Base-by-base conservation (phyloP, 2,113 vertebrate species). In the Hydrolagus affinis region DNA sequence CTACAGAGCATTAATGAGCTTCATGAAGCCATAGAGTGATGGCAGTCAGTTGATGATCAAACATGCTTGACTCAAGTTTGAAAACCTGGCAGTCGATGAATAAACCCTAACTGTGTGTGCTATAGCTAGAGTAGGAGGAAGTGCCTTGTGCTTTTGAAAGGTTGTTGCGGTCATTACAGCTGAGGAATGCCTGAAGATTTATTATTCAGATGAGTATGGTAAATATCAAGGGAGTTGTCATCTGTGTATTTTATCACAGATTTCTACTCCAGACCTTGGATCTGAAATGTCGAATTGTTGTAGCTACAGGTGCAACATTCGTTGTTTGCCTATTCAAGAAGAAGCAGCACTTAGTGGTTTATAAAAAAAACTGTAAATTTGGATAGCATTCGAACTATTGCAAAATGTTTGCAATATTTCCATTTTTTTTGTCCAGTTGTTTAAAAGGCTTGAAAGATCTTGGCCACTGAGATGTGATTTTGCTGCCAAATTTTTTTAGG, bases 141-240 rank as follows among this genome's bases (percentile, higher is more conserved):
- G 32, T 32, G 62, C 32, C 60, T 83, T 32, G 17, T 83, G 78
- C 78, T 30, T 66, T 78, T 60, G 32, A 66, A 83, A 83, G 60
- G 25, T 68, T 83, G 78, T 66, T 83, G 60, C 28, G 60, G 78
- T 83, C 78, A 83, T 32, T 17, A 80, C 76, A 83, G 78, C 28
- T 66, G 78, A 83, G 62, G 78, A 83, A 83, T 83, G 75, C 14
- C 66, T 72, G 19, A 83, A 83, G 66, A 83, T 30, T 66, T 66
- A 83, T 83, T 83, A 28, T 83, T 83, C 25, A 19, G 78, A 66
- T 28, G 62, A 83, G 11, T 83, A 68, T 66, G 23, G 32, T 21
- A 75, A 75, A 56, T 75, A 8, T 62, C 77, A 28, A 80, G 77
- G 77, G 77, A 62, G 64, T 83, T 83, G 60, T 8, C 78, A 83